phyloP scores from a whole-genome alignment of 2,797 vertebrate genomes.

The Melanotaenia parkinsoni region DNA sequence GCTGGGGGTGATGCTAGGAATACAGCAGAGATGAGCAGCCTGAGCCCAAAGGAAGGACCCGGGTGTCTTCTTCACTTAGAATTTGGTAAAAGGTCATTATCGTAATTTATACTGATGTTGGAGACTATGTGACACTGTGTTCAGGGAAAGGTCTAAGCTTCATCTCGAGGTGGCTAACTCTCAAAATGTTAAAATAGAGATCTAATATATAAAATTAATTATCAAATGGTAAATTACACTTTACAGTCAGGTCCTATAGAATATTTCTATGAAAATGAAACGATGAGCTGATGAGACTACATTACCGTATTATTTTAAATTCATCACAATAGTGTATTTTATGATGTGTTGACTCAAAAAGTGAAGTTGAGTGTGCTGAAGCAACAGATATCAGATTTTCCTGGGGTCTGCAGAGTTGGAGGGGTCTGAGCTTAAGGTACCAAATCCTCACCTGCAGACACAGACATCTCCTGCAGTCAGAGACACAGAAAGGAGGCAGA shows the following conservation, averaged over 20 bases:
- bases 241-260: neutral
- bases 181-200: constrained; percentile 16
- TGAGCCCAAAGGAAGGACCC: constrained; percentile 35
- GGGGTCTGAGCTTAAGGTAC: constrained; percentile 53
- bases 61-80: constrained; percentile 36
- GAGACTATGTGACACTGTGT: constrained; percentile 14
- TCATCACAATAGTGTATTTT: constrained; percentile 11
- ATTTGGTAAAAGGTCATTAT: constrained; percentile 46
- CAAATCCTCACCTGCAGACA: constrained; percentile 61
- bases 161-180: constrained; percentile 8
- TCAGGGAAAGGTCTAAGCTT: constrained; percentile 27
- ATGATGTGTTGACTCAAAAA: constrained; percentile 54
- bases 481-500: constrained; percentile 44
- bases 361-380: constrained; percentile 46
- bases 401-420: constrained; percentile 29
- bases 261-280: constrained; percentile 13
- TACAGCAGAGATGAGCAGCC: constrained; percentile 44
- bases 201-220: neutral
- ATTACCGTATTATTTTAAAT: constrained; percentile 12
- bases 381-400: constrained; percentile 32
- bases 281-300: constrained; percentile 9
- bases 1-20: constrained; percentile 41
- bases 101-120: constrained; percentile 28
- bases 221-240: neutral
- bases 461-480: constrained; percentile 58